phyloP scores from a whole-genome alignment of 1,140 invertebrate species.

The Pseudomyrmex dendroicus region DNA sequence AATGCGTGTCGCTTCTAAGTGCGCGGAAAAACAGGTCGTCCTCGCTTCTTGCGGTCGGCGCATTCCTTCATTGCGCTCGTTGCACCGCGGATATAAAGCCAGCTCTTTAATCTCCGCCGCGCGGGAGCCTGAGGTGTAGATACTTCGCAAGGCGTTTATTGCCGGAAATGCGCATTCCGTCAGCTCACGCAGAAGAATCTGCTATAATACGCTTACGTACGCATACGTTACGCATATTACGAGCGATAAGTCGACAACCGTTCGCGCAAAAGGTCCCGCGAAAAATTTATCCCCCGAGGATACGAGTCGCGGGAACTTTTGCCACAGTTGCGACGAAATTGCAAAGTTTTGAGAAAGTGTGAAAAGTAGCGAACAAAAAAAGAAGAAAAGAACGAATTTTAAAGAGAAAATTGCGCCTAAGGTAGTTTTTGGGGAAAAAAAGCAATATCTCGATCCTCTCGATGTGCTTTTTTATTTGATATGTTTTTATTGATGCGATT shows the following conservation, averaged over 20 bases:
- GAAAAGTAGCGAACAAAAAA: conserved; percentile 15
- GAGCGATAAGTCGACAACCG: conserved; percentile 17
- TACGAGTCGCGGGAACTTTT: conserved; percentile 7
- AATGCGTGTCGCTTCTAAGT: conserved; percentile 51
- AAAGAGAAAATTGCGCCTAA: conserved; percentile 10
- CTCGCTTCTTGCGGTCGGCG: conserved; percentile 62
- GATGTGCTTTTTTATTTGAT: conserved; percentile 17
- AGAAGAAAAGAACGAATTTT: conserved; percentile 12
- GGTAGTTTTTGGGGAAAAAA: neutral
- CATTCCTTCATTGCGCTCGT: conserved; percentile 51
- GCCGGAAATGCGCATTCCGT: neutral
- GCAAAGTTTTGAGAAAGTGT: conserved; percentile 34
- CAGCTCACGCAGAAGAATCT: conserved; percentile 28
- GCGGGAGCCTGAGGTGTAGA: conserved; percentile 11
- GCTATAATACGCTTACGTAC: conserved; percentile 46
- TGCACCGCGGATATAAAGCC: conserved; percentile 67
- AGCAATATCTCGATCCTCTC: conserved; percentile 1
- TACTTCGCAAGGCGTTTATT: conserved; percentile 63
- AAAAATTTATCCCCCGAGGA: conserved; percentile 21
- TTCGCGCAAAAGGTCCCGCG: conserved; percentile 34
- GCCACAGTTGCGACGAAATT: conserved; percentile 28
- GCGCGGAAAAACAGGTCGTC: conserved; percentile 58
- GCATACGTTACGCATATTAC: conserved; percentile 29
- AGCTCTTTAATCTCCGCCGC: conserved; percentile 67
- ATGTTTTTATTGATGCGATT: conserved; percentile 8